Conservation (phyloP, 2,113 vertebrate species). For the Tinamus guttatus region DNA sequence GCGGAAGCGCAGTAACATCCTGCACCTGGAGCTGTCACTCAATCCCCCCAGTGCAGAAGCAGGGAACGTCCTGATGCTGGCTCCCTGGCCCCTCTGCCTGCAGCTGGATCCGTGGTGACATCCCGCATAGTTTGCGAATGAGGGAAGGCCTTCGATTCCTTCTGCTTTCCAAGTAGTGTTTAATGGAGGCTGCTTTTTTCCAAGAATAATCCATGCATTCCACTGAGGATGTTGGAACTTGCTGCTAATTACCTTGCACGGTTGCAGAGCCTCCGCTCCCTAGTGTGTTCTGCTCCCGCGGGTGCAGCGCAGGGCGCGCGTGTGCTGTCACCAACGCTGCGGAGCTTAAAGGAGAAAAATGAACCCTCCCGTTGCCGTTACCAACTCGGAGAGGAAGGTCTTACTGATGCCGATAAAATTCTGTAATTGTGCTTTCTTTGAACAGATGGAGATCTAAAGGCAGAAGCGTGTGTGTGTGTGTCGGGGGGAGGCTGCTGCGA, state of each 20-base stretch:
- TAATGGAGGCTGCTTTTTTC: background rate
- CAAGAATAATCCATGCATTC: background rate
- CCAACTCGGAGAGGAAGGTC: background rate
- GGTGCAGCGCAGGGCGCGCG: accelerated
- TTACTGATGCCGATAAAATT: background rate
- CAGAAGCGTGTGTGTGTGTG: background rate
- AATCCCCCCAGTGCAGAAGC: background rate
- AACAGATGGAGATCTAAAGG: background rate
- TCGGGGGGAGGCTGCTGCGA: background rate
- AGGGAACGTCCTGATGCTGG: background rate
- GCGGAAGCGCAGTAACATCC: too few relatives aligned
- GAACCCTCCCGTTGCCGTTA: accelerated
- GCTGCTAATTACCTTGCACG: background rate
- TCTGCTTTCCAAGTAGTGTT: slow-evolving; percentile 14
- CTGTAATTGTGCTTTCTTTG: background rate
- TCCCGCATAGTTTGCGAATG: background rate
- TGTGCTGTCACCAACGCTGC: accelerated
- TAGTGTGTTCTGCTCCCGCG: accelerated
- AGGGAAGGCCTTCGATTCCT: background rate
- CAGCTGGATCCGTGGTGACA: background rate
- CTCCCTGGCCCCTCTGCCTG: background rate
- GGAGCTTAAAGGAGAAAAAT: background rate
- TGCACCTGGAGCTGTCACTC: too few relatives aligned
- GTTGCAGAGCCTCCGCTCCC: background rate
- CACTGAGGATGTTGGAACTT: background rate